Conservation (phyloP, 2,797 vertebrate species). For the Hypotaenidia philippensis region DNA sequence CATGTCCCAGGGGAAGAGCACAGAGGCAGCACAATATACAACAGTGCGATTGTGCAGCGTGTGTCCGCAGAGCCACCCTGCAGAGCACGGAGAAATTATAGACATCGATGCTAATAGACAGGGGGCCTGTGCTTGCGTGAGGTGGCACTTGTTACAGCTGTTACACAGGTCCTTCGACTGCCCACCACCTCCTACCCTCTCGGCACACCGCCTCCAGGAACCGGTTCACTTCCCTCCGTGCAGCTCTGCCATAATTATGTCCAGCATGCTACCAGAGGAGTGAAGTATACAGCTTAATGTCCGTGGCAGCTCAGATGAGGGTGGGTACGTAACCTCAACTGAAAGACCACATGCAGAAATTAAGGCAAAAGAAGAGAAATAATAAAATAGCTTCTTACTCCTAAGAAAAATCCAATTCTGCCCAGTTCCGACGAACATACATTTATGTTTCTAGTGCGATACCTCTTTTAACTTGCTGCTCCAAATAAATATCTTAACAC, state of each 20-base stretch:
- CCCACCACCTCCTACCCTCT: not conserved
- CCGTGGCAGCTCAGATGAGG: not conserved
- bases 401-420: not conserved
- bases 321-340: not conserved
- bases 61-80: not conserved
- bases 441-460: not conserved
- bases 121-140: not conserved
- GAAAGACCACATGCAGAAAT: not conserved
- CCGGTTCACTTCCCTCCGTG: not conserved
- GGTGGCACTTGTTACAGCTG: not conserved
- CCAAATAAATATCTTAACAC: not conserved
- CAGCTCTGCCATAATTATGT: not conserved
- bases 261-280: not conserved
- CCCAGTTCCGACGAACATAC: not conserved
- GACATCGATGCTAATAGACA: not conserved
- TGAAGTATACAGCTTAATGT: not conserved
- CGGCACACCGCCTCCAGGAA: not conserved
- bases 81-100: not conserved
- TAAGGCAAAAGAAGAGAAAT: not conserved
- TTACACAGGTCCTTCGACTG: rapidly evolving
- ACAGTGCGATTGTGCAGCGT: rapidly evolving
- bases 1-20: rapidly evolving
- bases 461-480: not conserved
- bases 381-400: not conserved
- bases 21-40: not conserved